Evolutionary conservation across 2,113 vertebrate genomes (phyloP).

Genomic region (Dissostichus mawsoni): DNA sequence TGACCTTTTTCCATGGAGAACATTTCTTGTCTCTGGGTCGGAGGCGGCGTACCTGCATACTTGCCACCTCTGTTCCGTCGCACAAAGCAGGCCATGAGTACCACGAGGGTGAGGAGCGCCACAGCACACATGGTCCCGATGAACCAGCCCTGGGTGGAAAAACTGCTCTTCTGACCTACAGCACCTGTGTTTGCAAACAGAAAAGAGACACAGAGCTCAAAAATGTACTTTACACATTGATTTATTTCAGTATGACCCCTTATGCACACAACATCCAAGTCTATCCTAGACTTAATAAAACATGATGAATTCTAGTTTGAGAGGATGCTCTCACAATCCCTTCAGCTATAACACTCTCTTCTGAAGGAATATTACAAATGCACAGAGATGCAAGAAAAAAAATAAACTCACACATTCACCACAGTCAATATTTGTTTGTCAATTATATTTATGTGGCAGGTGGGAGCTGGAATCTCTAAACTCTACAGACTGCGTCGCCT

Average conservation of each 20-base stretch:
- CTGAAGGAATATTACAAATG: constrained; percentile 36
- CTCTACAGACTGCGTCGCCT: constrained; percentile 29
- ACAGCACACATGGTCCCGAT: constrained; percentile 94
- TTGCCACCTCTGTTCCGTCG: constrained; percentile 93
- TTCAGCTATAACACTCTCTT: constrained; percentile 30
- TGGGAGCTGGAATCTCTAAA: constrained; percentile 29
- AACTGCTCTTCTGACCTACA: constrained; percentile 75
- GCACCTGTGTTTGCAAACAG: constrained; percentile 74
- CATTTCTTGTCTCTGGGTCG: constrained; percentile 65
- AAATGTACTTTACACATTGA: background rate
- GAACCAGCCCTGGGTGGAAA: constrained; percentile 91
- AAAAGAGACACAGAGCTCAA: constrained; percentile 38
- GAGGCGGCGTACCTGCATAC: constrained; percentile 91
- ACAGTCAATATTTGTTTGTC: constrained; percentile 10
- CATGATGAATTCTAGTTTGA: constrained; percentile 31
- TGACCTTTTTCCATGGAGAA: constrained; percentile 77
- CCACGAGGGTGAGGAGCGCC: constrained; percentile 89
- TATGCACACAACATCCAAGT: constrained; percentile 28
- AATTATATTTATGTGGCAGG: background rate
- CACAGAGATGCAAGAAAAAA: background rate
- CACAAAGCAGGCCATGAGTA: constrained; percentile 91
- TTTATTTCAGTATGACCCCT: constrained; percentile 22
- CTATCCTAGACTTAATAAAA: constrained; percentile 34
- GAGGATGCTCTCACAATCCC: constrained; percentile 30
- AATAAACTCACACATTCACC: constrained; percentile 20